These are phyloP conservation scores for Ectemnius cavifrons DNA, from an alignment of 2,888 invertebrate genomes.

Conservation along the genomic window DNA sequence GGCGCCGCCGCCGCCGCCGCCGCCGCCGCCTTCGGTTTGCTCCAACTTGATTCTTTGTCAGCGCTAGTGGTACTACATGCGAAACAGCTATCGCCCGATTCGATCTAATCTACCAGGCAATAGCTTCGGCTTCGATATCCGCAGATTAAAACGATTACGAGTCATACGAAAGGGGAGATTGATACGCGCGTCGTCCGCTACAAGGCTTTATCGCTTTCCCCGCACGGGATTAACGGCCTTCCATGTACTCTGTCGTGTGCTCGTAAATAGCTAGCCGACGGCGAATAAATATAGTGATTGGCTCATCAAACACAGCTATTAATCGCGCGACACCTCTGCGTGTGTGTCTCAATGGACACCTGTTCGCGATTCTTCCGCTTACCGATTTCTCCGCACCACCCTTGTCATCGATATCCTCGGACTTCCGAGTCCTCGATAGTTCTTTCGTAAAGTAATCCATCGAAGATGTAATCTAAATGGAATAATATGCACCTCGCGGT, in stretches of 20 bases:
- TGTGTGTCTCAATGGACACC: conserved; percentile 17
- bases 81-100: too few relatives aligned
- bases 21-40: too few relatives aligned
- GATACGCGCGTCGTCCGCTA: neutral
- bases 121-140: too few relatives aligned
- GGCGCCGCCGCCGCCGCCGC: too few relatives aligned
- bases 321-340: conserved; percentile 11
- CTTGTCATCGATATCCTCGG: neutral
- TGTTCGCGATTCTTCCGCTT: conserved; percentile 14
- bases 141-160: too few relatives aligned
- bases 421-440: conserved; percentile 34
- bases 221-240: neutral
- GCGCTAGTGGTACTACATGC: too few relatives aligned
- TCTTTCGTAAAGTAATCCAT: conserved; percentile 8
- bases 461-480: conserved; percentile 52
- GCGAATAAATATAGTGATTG: neutral
- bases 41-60: too few relatives aligned
- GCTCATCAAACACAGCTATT: conserved; percentile 2
- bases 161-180: neutral
- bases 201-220: neutral
- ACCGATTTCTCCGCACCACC: too few relatives aligned
- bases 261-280: neutral
- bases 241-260: neutral
- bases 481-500: conserved; percentile 44
- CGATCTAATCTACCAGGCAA: too few relatives aligned